phyloP scores from a whole-genome alignment of 2,797 vertebrate genomes.

The Argyrosomus regius region DNA sequence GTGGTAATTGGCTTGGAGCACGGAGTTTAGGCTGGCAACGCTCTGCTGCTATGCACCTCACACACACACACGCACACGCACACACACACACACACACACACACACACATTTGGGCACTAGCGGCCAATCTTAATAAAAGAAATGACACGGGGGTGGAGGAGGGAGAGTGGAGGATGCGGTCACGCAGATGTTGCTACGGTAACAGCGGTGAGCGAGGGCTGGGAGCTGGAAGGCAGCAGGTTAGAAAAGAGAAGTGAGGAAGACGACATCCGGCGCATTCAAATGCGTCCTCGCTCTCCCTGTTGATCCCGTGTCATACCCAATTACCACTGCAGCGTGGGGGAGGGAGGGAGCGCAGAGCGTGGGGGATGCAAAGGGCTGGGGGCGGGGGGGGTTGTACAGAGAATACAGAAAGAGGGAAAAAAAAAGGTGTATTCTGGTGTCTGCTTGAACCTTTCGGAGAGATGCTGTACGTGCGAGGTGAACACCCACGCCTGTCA shows the following conservation, averaged over 20 bases:
- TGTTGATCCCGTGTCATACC: slow-evolving; percentile 84
- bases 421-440: slow-evolving; percentile 40
- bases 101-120: slow-evolving; percentile 42
- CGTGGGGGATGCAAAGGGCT: not conserved
- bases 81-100: slow-evolving; percentile 21
- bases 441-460: slow-evolving; percentile 59
- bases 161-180: slow-evolving; percentile 58
- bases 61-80: slow-evolving; percentile 16
- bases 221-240: slow-evolving; percentile 77
- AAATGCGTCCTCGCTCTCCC: slow-evolving; percentile 71
- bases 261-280: slow-evolving; percentile 76
- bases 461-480: slow-evolving; percentile 41
- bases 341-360: slow-evolving; percentile 11
- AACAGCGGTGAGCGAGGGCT: slow-evolving; percentile 72
- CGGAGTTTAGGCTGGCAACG: slow-evolving; percentile 24
- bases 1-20: slow-evolving; percentile 68
- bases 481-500: slow-evolving; percentile 75
- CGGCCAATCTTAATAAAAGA: slow-evolving; percentile 81
- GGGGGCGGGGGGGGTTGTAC: slow-evolving; percentile 24
- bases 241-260: slow-evolving; percentile 70
- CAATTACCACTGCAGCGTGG: slow-evolving; percentile 78
- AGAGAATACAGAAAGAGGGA: slow-evolving; percentile 49
- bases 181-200: slow-evolving; percentile 82
- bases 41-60: slow-evolving; percentile 48
- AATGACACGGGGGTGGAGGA: slow-evolving; percentile 64